These are phyloP conservation scores for Sesamia inferens DNA, from an alignment of 2,888 invertebrate species.

Conservation along the genomic window DNA sequence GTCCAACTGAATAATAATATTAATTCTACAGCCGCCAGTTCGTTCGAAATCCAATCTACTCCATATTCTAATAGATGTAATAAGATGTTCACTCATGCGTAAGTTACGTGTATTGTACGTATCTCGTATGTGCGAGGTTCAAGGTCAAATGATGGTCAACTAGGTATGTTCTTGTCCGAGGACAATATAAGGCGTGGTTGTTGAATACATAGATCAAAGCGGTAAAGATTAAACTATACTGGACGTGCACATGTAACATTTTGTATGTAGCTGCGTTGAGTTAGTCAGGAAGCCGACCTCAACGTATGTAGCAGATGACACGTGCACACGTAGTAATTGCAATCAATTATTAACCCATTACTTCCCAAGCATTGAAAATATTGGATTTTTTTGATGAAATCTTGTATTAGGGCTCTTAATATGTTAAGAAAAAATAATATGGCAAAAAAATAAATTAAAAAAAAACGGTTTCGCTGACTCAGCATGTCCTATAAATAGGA, in stretches of 20 bases:
- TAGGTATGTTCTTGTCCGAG: slow-evolving; percentile 36
- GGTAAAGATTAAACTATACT: background rate
- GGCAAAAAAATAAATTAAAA: no score
- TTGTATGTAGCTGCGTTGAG: no score
- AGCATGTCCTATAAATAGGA: no score
- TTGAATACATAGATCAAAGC: slow-evolving; percentile 24
- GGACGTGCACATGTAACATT: background rate
- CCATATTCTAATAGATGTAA: slow-evolving; percentile 22
- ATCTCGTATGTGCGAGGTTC: slow-evolving; percentile 32
- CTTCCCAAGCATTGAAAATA: no score
- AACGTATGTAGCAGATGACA: background rate
- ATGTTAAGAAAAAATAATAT: no score
- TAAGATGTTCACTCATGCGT: slow-evolving; percentile 52
- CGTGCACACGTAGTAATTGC: background rate
- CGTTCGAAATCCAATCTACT: slow-evolving; percentile 30
- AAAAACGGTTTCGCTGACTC: no score
- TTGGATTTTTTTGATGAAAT: no score
- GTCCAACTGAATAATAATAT: background rate
- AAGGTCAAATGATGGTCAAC: slow-evolving; percentile 44
- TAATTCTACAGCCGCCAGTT: slow-evolving; percentile 9
- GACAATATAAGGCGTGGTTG: slow-evolving; percentile 56
- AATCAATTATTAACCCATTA: no score
- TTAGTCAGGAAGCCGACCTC: no score
- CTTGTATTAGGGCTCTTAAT: no score
- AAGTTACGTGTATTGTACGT: slow-evolving; percentile 19